These are phyloP conservation scores for Odontophorus gujanensis DNA, from an alignment of 2,113 vertebrate genomes.

Conservation along the genomic window DNA sequence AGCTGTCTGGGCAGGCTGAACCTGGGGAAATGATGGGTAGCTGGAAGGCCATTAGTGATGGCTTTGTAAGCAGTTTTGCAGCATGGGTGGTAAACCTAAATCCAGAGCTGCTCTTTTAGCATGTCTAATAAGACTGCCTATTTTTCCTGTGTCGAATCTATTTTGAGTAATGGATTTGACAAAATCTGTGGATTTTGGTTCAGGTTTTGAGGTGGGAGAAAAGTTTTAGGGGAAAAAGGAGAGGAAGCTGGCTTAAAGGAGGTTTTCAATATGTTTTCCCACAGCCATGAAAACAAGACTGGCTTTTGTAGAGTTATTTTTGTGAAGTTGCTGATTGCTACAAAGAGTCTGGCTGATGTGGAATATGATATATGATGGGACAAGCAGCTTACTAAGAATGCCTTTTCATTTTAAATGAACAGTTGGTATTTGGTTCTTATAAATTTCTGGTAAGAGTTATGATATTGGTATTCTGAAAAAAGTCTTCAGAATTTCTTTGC, in stretches of 20 bases:
- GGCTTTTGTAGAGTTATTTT: not conserved
- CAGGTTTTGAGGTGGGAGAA: not conserved
- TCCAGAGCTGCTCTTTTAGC: slow-evolving; percentile 48
- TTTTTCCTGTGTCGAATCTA: slow-evolving; percentile 14
- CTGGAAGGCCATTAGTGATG: slow-evolving; percentile 54
- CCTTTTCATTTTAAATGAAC: not conserved
- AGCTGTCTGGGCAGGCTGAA: slow-evolving; percentile 51
- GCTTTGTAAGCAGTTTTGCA: slow-evolving; percentile 69
- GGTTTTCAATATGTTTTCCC: not conserved
- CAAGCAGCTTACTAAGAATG: not conserved
- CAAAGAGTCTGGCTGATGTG: not conserved
- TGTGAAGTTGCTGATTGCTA: not conserved
- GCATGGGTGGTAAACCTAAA: slow-evolving; percentile 48
- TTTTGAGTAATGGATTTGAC: not conserved
- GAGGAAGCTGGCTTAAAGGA: not conserved
- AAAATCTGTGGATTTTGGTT: not conserved
- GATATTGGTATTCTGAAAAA: not conserved
- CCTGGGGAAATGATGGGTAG: slow-evolving; percentile 57
- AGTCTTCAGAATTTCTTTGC: not conserved
- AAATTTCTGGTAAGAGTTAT: not conserved
- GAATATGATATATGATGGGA: not conserved
- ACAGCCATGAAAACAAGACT: not conserved
- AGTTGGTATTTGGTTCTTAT: not conserved
- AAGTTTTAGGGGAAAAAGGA: not conserved
- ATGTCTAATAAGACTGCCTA: not conserved